A percentile compares a stretch with the other conserved stretches of the same genome.
Conservation (phyloP, 2,888 invertebrate species). For the Sericinus montela region DNA sequence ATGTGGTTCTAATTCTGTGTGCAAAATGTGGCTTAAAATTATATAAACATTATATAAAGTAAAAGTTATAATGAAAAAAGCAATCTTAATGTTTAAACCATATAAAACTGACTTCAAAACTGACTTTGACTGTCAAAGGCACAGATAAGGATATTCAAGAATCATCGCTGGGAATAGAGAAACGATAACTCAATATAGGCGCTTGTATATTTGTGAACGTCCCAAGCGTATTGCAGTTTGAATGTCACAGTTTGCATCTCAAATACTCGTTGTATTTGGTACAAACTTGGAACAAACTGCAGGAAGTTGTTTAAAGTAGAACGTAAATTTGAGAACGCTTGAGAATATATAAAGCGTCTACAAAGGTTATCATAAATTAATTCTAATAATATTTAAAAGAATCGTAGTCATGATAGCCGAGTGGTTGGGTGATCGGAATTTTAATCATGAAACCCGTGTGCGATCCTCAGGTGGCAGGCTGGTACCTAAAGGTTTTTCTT, state of each 20-base stretch:
- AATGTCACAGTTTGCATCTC: conserved; percentile 64
- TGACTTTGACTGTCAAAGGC: conserved; percentile 34
- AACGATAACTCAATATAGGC: conserved; percentile 49
- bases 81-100: not conserved
- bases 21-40: no score
- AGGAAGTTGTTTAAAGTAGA: conserved; percentile 9
- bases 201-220: conserved; percentile 37
- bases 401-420: no score
- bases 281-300: conserved; percentile 1
- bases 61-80: no score
- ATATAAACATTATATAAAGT: no score
- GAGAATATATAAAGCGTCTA: not conserved
- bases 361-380: no score
- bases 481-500: no score
- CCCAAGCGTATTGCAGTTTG: conserved; percentile 49
- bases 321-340: not conserved
- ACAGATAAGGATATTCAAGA: conserved; percentile 27
- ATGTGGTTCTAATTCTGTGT: no score
- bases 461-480: no score
- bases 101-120: not conserved
- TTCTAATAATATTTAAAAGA: no score
- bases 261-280: conserved; percentile 38
- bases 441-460: no score
- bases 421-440: no score
- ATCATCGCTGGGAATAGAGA: conserved; percentile 38